These are phyloP conservation scores for Epirrita christyi DNA, from an alignment of 2,888 invertebrate species.

Conservation along the genomic window DNA sequence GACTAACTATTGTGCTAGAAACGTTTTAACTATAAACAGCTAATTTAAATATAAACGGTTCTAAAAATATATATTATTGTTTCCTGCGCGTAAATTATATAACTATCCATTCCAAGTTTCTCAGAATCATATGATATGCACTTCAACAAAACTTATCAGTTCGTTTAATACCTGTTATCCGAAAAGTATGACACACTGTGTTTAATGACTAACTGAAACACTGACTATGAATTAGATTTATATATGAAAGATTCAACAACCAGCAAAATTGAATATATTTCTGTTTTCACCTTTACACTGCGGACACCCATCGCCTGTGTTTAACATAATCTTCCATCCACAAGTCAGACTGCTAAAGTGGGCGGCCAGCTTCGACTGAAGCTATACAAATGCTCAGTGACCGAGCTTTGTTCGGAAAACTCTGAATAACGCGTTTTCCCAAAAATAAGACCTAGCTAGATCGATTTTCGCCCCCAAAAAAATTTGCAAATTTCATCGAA, in stretches of 20 bases:
- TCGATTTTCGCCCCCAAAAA: too few species aligned
- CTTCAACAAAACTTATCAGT: constrained; percentile 18
- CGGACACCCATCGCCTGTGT: constrained; percentile 17
- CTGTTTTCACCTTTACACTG: background rate
- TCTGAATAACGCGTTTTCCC: too few species aligned
- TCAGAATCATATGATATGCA: constrained; percentile 21
- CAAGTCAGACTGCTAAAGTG: constrained; percentile 18
- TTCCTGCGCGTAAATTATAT: background rate
- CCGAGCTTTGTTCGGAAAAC: too few species aligned
- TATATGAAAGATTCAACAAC: too few species aligned
- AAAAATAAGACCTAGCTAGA: too few species aligned
- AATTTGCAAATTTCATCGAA: too few species aligned
- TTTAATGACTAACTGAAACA: too few species aligned
- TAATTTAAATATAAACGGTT: constrained; percentile 4
- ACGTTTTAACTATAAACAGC: constrained; percentile 13
- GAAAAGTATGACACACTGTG: background rate
- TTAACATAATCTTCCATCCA: constrained; percentile 18
- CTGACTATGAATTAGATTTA: too few species aligned
- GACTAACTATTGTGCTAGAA: constrained; percentile 1
- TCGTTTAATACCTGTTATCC: constrained; percentile 15
- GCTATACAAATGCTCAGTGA: constrained; percentile 25
- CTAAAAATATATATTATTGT: background rate
- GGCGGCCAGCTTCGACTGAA: constrained; percentile 22
- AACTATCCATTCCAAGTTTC: constrained; percentile 5
- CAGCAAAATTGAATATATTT: background rate